Evolutionary conservation across 2,113 vertebrate species (phyloP), one percentile per base, ranked within the genome.

Genomic region (Psammodynastes pulverulentus): DNA sequence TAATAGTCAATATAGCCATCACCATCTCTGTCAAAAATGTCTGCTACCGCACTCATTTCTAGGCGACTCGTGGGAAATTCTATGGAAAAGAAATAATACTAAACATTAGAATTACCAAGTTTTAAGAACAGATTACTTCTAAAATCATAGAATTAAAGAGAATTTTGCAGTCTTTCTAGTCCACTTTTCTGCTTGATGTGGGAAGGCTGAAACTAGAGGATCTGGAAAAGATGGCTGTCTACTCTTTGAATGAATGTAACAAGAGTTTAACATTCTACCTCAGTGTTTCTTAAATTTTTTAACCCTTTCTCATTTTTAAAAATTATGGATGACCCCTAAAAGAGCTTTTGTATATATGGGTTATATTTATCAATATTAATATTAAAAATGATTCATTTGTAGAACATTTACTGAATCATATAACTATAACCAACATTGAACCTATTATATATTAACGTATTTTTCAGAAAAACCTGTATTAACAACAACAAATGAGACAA

Each of bases 1-100:
- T 99, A 99, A 94, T 99, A 99, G 96, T 99, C 99, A 23, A 99
- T 99, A 95, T 99, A 99, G 34, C 99, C 99, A 58, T 99, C 99
- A 1, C 98, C 98, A 48, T 99, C 99, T 94, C 99, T 97, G 96
- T 99, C 99, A 95, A 99, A 99, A 94, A 99, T 99, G 96, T 99
- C 99, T 6, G 99, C 99, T n/a, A 99, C 99, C 0, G 99, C 99
- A 26, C 99, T 99, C 99, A 99, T 99, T 97, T 99, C 99, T 94
- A 99, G 96, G 4, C 99, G 98, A 51, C 99, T 99, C 86, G 99
- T 99, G 12, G 99, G 99, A 95, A 99, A 99, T 96, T 98, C 99
- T 99, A 84, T 15, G 91, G 79, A 72, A 34, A 13, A 95, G 94
- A 91, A 89, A 56, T 43, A 93, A 56, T 13, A 89, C n/a, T 51